These are phyloP conservation scores for Stercorarius parasiticus DNA, from an alignment of 2,113 vertebrate genomes.

Conservation along the genomic window DNA sequence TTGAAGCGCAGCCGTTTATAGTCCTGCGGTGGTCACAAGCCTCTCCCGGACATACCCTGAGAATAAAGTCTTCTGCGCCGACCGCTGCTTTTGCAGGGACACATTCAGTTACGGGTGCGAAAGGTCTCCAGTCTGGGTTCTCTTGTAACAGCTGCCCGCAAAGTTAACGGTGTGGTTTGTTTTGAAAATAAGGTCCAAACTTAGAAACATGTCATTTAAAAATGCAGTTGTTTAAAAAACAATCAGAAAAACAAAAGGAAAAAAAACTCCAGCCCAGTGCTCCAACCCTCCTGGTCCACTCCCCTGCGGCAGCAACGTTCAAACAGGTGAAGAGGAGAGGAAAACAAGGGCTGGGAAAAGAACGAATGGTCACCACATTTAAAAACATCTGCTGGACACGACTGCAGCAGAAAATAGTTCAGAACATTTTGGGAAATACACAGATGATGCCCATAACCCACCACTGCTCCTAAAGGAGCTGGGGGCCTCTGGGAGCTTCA, in stretches of 20 bases:
- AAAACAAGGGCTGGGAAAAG: background rate
- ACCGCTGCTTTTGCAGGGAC: background rate
- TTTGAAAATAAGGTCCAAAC: background rate
- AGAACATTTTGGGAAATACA: background rate
- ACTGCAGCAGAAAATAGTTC: background rate
- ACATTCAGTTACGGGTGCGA: accelerated
- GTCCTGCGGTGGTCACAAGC: background rate
- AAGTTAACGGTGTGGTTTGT: background rate
- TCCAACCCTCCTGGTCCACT: background rate
- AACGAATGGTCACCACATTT: background rate
- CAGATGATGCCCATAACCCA: background rate
- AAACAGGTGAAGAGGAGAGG: background rate
- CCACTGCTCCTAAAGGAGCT: background rate
- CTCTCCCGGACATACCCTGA: background rate
- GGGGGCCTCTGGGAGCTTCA: background rate
- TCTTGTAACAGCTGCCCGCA: background rate
- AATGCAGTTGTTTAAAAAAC: background rate
- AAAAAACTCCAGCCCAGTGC: background rate
- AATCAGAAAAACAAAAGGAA: background rate
- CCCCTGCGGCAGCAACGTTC: background rate
- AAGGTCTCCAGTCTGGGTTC: background rate
- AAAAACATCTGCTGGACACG: background rate
- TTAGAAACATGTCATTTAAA: background rate
- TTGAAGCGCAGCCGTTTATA: background rate
- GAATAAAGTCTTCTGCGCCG: background rate